Evolutionary conservation across 2,797 vertebrate genomes (phyloP).

Genomic region (Muscicapa striata): DNA sequence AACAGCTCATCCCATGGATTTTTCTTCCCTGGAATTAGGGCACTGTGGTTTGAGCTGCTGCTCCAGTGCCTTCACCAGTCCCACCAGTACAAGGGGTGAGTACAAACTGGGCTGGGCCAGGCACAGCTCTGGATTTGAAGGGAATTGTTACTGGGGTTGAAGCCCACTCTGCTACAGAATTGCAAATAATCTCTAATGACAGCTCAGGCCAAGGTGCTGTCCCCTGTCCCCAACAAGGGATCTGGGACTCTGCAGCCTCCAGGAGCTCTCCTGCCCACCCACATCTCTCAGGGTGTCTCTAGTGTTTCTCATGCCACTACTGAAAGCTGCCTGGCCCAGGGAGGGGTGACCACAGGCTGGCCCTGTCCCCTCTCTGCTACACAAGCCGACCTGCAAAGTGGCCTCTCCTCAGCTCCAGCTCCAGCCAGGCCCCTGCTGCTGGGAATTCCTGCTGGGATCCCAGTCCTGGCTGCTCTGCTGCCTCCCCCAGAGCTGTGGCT

Average conservation of each 20-base stretch:
- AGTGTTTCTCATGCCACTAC: fast-evolving
- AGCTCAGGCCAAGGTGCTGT: not conserved
- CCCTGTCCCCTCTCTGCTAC: not conserved
- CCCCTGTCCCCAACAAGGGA: fast-evolving
- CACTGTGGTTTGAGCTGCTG: not conserved
- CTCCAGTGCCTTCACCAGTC: not conserved
- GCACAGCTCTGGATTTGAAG: not conserved
- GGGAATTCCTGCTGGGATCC: not conserved
- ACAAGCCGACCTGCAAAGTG: not conserved
- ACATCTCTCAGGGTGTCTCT: not conserved
- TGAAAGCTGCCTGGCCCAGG: not conserved
- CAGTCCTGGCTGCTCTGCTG: not conserved
- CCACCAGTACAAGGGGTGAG: not conserved
- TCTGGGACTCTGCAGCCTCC: not conserved
- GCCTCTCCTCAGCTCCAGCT: not conserved
- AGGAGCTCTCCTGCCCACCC: not conserved
- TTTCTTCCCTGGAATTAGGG: not conserved
- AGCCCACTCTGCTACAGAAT: fast-evolving
- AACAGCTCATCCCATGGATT: conserved; percentile 11
- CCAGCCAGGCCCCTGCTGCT: not conserved
- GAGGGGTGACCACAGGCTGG: not conserved
- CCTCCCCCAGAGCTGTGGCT: fast-evolving
- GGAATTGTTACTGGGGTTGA: not conserved
- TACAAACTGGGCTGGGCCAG: not conserved
- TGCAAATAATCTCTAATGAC: fast-evolving